Evolutionary conservation across 2,113 vertebrate species (phyloP).

Genomic region (Spea multiplicata): DNA sequence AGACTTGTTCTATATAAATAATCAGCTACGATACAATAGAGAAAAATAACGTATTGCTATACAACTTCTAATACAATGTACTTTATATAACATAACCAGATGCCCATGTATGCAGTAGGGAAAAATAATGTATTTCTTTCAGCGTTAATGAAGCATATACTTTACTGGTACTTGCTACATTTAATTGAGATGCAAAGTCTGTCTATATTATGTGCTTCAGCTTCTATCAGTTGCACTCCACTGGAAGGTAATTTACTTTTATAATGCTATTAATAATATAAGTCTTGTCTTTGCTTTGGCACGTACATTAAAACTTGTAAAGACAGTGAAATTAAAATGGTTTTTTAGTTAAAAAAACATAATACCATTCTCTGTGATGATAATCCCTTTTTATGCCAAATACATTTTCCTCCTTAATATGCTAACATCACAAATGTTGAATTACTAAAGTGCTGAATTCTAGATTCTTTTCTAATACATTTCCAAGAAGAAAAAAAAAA

Average conservation of each 20-base stretch:
- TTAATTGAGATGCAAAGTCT: conserved; percentile 7
- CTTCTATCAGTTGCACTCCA: conserved; percentile 7
- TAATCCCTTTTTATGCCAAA: conserved; percentile 34
- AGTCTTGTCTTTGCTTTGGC: conserved; percentile 23
- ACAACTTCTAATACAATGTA: too few relatives aligned
- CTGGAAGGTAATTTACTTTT: conserved; percentile 20
- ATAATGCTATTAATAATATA: conserved; percentile 34
- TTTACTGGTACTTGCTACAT: not conserved
- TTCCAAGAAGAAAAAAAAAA: conserved; percentile 5
- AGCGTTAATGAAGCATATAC: not conserved
- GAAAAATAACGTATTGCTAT: too few relatives aligned
- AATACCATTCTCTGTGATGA: conserved; percentile 19
- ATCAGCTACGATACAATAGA: too few relatives aligned
- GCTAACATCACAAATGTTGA: conserved; percentile 24
- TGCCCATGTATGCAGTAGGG: too few relatives aligned
- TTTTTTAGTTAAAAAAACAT: conserved; percentile 23
- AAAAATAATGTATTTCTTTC: not conserved
- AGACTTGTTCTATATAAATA: too few relatives aligned
- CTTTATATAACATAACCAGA: too few relatives aligned
- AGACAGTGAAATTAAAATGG: conserved; percentile 32
- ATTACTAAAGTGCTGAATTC: conserved; percentile 9
- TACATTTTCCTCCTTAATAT: conserved; percentile 14
- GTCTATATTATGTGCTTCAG: conserved; percentile 4
- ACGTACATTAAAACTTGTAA: conserved; percentile 7
- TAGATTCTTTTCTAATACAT: conserved; percentile 15